These are phyloP conservation scores for Chiropotes sagulatus DNA, from an alignment of 2,797 vertebrate genomes.

Conservation along the genomic window DNA sequence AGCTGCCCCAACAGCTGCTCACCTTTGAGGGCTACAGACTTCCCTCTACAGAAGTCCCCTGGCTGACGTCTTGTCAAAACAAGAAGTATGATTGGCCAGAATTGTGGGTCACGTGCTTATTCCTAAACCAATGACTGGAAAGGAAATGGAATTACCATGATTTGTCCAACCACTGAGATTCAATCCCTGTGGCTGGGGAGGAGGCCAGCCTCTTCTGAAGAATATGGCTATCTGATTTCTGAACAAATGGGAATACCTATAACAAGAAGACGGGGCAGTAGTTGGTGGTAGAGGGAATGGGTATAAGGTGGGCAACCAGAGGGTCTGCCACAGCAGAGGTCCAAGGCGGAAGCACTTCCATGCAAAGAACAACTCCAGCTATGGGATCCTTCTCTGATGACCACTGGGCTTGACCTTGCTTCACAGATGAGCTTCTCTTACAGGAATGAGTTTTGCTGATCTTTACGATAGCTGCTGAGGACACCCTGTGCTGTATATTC, in stretches of 20 bases:
- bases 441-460: slow-evolving; percentile 72
- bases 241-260: neutral
- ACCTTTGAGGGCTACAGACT: slow-evolving; percentile 86
- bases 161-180: slow-evolving; percentile 4
- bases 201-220: neutral
- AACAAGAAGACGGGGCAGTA: neutral
- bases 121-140: neutral
- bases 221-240: neutral
- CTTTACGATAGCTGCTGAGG: slow-evolving; percentile 60
- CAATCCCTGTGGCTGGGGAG: neutral
- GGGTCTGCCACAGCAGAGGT: neutral
- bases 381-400: neutral
- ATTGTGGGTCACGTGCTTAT: neutral
- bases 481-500: slow-evolving; percentile 67
- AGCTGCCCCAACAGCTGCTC: slow-evolving; percentile 90
- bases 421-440: slow-evolving; percentile 51
- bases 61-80: neutral
- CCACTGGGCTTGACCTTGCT: slow-evolving; percentile 46
- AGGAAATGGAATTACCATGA: slow-evolving; percentile 12
- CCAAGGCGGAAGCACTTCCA: neutral
- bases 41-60: neutral
- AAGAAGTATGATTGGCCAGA: neutral
- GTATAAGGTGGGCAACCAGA: too few species aligned
- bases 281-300: neutral
- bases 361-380: neutral